Conservation (phyloP, 2,113 vertebrate species). For the Cephalopholis sonnerati region DNA sequence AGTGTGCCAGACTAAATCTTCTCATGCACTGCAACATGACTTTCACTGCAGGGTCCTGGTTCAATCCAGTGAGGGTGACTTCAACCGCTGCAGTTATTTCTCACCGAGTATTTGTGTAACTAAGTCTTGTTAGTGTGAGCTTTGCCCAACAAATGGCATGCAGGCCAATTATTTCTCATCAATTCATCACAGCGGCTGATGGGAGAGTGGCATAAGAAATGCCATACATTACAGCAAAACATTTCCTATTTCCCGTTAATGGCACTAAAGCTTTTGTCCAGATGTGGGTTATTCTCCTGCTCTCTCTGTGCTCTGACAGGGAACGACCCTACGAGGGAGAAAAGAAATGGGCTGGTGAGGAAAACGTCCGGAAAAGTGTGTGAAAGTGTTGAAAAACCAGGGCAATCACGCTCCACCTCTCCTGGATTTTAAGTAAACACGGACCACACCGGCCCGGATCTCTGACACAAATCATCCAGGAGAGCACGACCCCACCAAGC, state of each 20-base stretch:
- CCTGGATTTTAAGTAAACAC: constrained; percentile 75
- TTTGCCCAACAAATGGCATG: constrained; percentile 21
- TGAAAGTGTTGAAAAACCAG: constrained; percentile 78
- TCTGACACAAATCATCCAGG: constrained; percentile 67
- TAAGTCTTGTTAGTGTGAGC: constrained; percentile 24
- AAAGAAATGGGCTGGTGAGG: constrained; percentile 65
- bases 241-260: constrained; percentile 69
- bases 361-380: constrained; percentile 75
- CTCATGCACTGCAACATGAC: background rate
- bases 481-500: constrained; percentile 37
- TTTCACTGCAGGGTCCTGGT: constrained; percentile 14
- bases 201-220: constrained; percentile 47
- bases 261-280: constrained; percentile 66
- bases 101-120: constrained; percentile 25
- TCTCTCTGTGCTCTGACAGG: constrained; percentile 32
- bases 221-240: constrained; percentile 60
- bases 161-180: constrained; percentile 44
- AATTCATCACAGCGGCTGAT: constrained; percentile 31
- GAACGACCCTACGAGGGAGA: constrained; percentile 41
- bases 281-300: constrained; percentile 63
- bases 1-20: constrained; percentile 7
- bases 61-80: constrained; percentile 15
- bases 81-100: constrained; percentile 14
- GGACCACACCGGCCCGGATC: constrained; percentile 60
- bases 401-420: constrained; percentile 72